These are phyloP conservation scores for Sussaba pulchella DNA, from an alignment of 2,888 invertebrate species.

Conservation along the genomic window DNA sequence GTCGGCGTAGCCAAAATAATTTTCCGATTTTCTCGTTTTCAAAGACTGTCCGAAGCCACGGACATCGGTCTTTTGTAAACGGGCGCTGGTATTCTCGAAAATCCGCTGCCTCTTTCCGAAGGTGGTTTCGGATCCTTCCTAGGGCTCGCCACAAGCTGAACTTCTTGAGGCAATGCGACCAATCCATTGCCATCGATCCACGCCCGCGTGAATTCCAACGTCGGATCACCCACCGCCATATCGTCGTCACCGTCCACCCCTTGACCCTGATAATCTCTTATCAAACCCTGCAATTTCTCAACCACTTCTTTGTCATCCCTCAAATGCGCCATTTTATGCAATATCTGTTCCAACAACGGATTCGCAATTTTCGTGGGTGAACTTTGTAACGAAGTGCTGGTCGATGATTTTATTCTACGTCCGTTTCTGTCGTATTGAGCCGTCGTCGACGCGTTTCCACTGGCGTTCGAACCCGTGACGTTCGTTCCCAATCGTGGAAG, in stretches of 20 bases:
- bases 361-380: conserved; percentile 88
- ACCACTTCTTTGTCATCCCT: conserved; percentile 91
- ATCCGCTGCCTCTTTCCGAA: conserved; percentile 81
- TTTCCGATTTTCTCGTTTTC: conserved; percentile 59
- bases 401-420: conserved; percentile 83
- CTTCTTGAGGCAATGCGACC: conserved; percentile 83
- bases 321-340: conserved; percentile 89
- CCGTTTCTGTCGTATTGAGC: conserved; percentile 85
- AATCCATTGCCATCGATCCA: conserved; percentile 91
- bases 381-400: conserved; percentile 86
- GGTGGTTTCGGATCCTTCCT: conserved; percentile 85
- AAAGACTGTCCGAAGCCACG: conserved; percentile 80
- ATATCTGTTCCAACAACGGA: conserved; percentile 89
- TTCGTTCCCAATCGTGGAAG: conserved; percentile 81
- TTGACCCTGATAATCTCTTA: conserved; percentile 86
- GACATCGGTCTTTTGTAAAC: conserved; percentile 82
- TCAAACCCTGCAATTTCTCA: conserved; percentile 90
- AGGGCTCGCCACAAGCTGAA: conserved; percentile 84
- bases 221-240: conserved; percentile 85
- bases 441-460: conserved; percentile 80
- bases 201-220: conserved; percentile 89
- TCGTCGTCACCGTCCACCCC: conserved; percentile 64
- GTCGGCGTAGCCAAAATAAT: too few species aligned
- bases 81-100: conserved; percentile 86
- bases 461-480: too few species aligned